Evolutionary conservation across 2,888 invertebrate genomes (phyloP).

Genomic region (Coremacera marginata): DNA sequence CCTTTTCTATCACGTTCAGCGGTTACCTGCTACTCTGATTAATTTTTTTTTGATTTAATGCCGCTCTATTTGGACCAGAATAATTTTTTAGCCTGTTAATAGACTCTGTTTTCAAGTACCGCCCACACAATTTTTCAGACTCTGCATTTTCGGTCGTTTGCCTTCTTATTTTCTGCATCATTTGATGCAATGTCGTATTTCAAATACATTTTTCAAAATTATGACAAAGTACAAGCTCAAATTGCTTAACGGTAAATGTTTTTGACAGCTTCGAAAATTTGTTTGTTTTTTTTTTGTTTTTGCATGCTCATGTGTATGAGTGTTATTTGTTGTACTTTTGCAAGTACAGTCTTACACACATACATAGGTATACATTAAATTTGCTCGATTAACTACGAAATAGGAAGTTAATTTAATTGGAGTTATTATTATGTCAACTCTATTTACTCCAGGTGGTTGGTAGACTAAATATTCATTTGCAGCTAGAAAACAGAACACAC

Average conservation of each 20-base stretch:
- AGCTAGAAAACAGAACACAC: too few species aligned
- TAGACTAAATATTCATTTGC: too few species aligned
- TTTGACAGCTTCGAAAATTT: conserved; percentile 49
- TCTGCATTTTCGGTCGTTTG: conserved; percentile 1
- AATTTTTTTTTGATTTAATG: conserved; percentile 24
- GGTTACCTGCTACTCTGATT: conserved; percentile 18
- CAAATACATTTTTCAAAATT: conserved; percentile 50
- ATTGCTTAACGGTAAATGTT: conserved; percentile 42
- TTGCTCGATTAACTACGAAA: too few species aligned
- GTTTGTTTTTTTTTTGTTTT: conserved; percentile 15
- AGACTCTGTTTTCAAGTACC: conserved; percentile 29
- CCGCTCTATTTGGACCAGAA: not conserved
- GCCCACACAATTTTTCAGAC: not conserved
- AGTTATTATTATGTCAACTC: too few species aligned
- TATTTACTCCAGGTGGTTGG: too few species aligned
- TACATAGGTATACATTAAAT: too few species aligned
- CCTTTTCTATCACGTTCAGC: not conserved
- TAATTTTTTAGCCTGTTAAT: not conserved
- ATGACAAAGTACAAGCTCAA: conserved; percentile 47
- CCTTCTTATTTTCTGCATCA: conserved; percentile 48
- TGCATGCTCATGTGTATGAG: conserved; percentile 16
- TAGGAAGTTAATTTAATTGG: too few species aligned
- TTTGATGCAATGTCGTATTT: conserved; percentile 50
- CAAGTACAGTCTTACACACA: too few species aligned
- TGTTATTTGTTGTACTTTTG: not conserved